A percentile compares a stretch with the other conserved stretches of the same genome.
These are phyloP conservation scores for Pantelozetes paolii DNA, from an alignment of 2,888 invertebrate genomes.

Conservation along the genomic window DNA sequence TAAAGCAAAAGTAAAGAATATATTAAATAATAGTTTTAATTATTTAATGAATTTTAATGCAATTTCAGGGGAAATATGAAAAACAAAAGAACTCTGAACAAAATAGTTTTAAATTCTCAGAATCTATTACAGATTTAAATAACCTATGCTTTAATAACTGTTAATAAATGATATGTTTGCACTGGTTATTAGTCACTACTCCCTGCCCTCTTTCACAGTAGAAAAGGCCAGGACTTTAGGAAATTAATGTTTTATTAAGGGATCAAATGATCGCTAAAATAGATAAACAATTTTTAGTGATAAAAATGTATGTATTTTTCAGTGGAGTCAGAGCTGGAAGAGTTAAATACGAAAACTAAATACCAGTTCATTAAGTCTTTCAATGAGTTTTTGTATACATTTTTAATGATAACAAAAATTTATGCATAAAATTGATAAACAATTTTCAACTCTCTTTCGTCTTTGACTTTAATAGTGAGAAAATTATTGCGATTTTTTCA, in stretches of 20 bases:
- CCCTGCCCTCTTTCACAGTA: neutral
- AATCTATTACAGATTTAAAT: too few species aligned
- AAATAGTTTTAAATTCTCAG: neutral
- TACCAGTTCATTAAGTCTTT: conserved; percentile 3
- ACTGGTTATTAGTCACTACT: neutral
- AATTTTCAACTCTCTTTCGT: neutral
- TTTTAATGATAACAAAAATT: neutral
- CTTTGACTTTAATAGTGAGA: too few species aligned
- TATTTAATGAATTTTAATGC: too few species aligned
- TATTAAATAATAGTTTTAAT: too few species aligned
- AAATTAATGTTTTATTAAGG: conserved; percentile 37
- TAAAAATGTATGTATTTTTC: neutral
- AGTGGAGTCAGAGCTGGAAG: neutral
- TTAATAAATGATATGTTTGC: neutral
- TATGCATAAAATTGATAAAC: conserved; percentile 4
- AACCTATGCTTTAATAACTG: too few species aligned
- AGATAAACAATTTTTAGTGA: conserved; percentile 15
- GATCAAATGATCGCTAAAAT: conserved; percentile 25
- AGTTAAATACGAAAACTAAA: conserved; percentile 8
- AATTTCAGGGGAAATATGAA: too few species aligned
- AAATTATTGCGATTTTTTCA: too few species aligned
- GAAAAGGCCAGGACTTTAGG: neutral
- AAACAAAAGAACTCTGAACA: too few species aligned
- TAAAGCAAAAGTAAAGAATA: too few species aligned
- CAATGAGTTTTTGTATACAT: neutral